Conservation (phyloP, 2,113 vertebrate species). For the Dromas ardeola region DNA sequence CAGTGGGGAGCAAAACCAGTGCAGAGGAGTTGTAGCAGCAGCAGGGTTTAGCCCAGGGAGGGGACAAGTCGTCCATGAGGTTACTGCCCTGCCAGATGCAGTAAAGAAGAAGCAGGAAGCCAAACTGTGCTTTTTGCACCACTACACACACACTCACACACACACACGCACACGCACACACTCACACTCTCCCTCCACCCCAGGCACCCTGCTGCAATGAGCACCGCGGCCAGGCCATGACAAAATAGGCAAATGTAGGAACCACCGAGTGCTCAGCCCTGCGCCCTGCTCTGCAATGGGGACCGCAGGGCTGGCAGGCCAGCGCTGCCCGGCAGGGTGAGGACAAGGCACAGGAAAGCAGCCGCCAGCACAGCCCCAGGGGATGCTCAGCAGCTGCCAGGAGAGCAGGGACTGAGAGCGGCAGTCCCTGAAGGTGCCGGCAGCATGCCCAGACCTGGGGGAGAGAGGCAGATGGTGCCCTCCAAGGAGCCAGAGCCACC, state of each 20-base stretch:
- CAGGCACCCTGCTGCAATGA: neutral
- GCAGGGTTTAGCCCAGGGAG: neutral
- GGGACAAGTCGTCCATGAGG: accelerated
- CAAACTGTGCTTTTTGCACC: accelerated
- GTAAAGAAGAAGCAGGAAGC: neutral
- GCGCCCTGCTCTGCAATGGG: neutral
- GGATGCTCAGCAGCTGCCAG: neutral
- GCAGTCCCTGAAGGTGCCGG: neutral
- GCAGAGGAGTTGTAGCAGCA: neutral
- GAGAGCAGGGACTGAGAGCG: neutral
- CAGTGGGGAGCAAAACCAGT: neutral
- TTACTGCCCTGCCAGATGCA: neutral
- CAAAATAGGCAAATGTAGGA: neutral
- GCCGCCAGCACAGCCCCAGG: accelerated
- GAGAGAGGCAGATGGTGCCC: neutral
- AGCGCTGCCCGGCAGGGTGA: accelerated
- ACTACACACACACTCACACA: neutral
- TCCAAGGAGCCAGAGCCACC: neutral
- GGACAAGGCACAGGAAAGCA: neutral
- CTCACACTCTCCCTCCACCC: neutral
- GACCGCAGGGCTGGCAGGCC: neutral
- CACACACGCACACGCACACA: neutral
- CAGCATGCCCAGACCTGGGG: accelerated
- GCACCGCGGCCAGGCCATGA: accelerated
- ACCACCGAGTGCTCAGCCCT: accelerated